Evolutionary conservation across 2,888 invertebrate genomes (phyloP).

Genomic region (Diloba caeruleocephala): DNA sequence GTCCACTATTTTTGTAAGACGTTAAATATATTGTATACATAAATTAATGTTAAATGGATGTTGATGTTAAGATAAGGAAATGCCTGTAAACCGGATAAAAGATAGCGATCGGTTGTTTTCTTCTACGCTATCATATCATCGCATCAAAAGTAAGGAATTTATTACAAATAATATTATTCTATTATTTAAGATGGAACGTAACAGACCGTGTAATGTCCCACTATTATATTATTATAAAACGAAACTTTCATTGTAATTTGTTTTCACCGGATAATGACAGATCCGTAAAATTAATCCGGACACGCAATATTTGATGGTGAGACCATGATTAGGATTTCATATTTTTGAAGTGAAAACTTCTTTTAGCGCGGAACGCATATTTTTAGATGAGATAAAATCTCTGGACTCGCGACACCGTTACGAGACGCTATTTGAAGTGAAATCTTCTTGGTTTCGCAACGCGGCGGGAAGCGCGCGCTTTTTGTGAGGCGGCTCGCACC

Average conservation of each 20-base stretch:
- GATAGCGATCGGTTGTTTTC: constrained; percentile 1
- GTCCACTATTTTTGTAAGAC: too few relatives aligned
- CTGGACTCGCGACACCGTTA: too few relatives aligned
- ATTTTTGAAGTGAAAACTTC: constrained; percentile 31
- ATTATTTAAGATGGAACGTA: constrained; percentile 31
- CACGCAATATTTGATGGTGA: constrained; percentile 48
- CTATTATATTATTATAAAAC: constrained; percentile 49
- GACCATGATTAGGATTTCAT: constrained; percentile 22
- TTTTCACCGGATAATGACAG: constrained; percentile 40
- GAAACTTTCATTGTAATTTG: constrained; percentile 53
- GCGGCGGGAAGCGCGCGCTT: too few relatives aligned
- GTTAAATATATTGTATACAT: too few relatives aligned
- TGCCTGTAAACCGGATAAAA: constrained; percentile 7
- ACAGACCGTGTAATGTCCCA: constrained; percentile 46
- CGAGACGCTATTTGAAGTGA: too few relatives aligned
- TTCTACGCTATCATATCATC: background rate
- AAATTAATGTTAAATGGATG: too few relatives aligned
- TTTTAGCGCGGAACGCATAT: too few relatives aligned
- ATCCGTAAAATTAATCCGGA: constrained; percentile 32
- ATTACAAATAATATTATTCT: constrained; percentile 15
- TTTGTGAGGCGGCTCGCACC: too few relatives aligned
- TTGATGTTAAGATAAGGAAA: too few relatives aligned
- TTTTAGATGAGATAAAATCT: too few relatives aligned
- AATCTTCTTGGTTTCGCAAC: too few relatives aligned
- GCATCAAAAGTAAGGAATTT: constrained; percentile 16